Conservation (phyloP, 2,113 vertebrate genomes). For the Chiloscyllium plagiosum region DNA sequence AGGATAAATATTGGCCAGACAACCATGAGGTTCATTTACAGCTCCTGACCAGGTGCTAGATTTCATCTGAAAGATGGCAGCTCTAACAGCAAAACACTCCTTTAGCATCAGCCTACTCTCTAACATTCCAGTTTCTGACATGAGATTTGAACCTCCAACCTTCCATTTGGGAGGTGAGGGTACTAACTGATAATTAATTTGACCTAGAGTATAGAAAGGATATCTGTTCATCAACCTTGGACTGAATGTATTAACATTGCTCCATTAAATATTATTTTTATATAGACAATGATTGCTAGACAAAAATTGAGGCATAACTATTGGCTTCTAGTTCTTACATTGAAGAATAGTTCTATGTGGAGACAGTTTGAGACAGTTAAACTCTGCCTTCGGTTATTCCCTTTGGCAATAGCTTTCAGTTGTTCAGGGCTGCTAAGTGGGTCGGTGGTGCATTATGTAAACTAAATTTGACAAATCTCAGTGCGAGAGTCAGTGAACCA, state of each 20-base stretch:
- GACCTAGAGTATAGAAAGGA: not conserved
- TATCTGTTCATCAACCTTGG: not conserved
- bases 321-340: not conserved
- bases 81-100: not conserved
- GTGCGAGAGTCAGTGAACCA: not conserved
- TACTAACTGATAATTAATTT: not conserved
- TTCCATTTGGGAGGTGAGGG: not conserved
- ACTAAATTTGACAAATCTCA: constrained; percentile 28
- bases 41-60: not conserved
- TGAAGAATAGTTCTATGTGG: not conserved
- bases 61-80: not conserved
- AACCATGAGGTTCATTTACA: not conserved
- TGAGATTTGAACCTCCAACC: not conserved
- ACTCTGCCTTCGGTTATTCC: not conserved
- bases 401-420: not conserved
- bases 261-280: not conserved
- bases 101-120: not conserved
- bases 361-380: not conserved
- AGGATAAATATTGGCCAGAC: not conserved
- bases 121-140: not conserved
- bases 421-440: not conserved
- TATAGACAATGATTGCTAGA: not conserved
- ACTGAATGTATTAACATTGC: not conserved
- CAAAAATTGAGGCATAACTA: not conserved
- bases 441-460: not conserved